Evolutionary conservation across 2,888 invertebrate genomes (phyloP).

Genomic region (Caenorhabditis auriculariae): DNA sequence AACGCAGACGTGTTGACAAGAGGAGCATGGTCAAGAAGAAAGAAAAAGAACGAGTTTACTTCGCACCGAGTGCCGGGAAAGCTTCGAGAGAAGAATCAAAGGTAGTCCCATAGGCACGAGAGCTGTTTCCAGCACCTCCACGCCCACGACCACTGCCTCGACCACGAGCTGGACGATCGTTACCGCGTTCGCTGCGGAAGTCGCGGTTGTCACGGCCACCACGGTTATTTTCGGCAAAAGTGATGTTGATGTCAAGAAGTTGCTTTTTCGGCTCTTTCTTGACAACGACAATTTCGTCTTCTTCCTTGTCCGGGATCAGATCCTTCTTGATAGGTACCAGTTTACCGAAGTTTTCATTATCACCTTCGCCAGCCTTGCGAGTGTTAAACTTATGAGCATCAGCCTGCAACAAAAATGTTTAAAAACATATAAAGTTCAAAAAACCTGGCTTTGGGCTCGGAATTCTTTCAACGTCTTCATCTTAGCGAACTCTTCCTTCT

Average conservation of each 20-base stretch:
- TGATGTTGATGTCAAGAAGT: conserved; percentile 50
- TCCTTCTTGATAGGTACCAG: conserved; percentile 51
- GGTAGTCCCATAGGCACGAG: conserved; percentile 15
- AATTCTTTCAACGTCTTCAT: conserved; percentile 61
- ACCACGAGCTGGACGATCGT: conserved; percentile 21
- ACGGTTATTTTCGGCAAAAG: conserved; percentile 29
- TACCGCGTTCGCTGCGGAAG: conserved; percentile 24
- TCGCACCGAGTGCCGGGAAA: conserved; percentile 56
- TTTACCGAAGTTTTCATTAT: conserved; percentile 42
- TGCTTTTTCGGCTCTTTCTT: conserved; percentile 37
- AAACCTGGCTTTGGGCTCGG: conserved; percentile 28
- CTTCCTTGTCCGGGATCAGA: conserved; percentile 32
- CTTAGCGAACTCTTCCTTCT: conserved; percentile 36
- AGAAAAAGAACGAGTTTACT: conserved; percentile 28
- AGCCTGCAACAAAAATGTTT: conserved; percentile 10
- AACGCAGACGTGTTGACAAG: conserved; percentile 4
- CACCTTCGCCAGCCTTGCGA: conserved; percentile 53
- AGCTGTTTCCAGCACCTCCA: conserved; percentile 19
- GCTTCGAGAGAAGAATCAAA: conserved; percentile 49
- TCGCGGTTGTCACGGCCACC: conserved; percentile 28
- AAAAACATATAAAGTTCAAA: not conserved
- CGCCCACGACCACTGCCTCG: conserved; percentile 25
- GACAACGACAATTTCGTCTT: conserved; percentile 36
- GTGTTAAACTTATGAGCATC: conserved; percentile 53
- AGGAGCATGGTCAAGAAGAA: conserved; percentile 5